Evolutionary conservation across 1,140 invertebrate genomes (phyloP), one percentile per base, ranked within the genome.

Genomic region (Monomorium pharaonis): DNA sequence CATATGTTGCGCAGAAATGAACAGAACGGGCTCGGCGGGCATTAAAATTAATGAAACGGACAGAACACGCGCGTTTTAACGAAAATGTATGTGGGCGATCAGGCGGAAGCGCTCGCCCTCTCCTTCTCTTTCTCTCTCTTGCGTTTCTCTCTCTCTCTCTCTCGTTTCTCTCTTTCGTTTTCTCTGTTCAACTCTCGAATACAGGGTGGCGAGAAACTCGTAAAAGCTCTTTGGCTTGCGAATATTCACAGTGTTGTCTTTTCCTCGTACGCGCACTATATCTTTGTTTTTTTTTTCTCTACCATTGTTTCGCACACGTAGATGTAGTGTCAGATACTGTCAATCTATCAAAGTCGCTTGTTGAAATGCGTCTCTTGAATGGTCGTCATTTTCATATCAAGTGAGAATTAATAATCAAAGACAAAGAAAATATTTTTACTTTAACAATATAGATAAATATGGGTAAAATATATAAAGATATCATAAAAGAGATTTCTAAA

Each of bases 31-130:
- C 90, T 90, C 92, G 89, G 85, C 92, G 88, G 87, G 92, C 92
- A 93, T 94, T 93, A 93, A 93, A 94, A 94, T 94, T 94, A 94
- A 94, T 94, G 93, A 94, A 94, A 94, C 93, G 93, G 91, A 93
- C 89, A 89, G 91, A 93, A 93, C 92, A 87, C 91, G 93, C 91
- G 93, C 92, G 89, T 92, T 94, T 93, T 91, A 92, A 93, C 92
- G 91, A 93, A 90, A 93, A 93, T 91, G 91, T 94, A 92, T 93
- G 91, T 91, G 92, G 83, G 92, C 93, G 92, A 94, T 94, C 93
- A 91, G 89, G 86, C 86, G 93, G 91, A 94, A 93, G 89, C 85
- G 84, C 89, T 86, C 89, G 88, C 51, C 75, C 67, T 80, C 14
- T 37, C 51, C 75, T 62, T 80, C 30, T n/a, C 58, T 12, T 16